Evolutionary conservation across 2,113 vertebrate genomes (phyloP).

Genomic region (Tamias sibiricus): DNA sequence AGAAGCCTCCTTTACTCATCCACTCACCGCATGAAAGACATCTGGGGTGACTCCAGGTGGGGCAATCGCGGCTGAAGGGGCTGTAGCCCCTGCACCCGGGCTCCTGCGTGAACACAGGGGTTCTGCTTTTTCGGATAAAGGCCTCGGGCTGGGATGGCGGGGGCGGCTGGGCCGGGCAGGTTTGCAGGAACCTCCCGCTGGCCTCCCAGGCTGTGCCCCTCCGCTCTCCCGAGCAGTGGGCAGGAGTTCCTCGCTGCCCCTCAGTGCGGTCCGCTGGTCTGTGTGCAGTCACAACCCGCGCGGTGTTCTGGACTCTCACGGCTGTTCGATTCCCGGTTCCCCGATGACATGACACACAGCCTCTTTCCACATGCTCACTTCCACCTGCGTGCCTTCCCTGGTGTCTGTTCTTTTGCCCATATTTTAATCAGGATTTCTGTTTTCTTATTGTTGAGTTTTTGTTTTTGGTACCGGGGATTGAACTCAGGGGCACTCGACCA

Average conservation of each 20-base stretch:
- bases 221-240: background rate
- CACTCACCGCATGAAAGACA: background rate
- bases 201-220: background rate
- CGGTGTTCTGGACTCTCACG: background rate
- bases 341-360: fast-evolving
- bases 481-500: too few species aligned
- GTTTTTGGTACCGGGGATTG: too few species aligned
- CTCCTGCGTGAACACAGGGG: too few species aligned
- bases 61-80: too few species aligned
- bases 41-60: background rate
- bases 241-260: too few species aligned
- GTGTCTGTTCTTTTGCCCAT: background rate
- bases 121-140: background rate
- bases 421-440: background rate
- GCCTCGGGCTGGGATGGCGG: background rate
- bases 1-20: too few species aligned
- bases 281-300: too few species aligned
- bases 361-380: background rate
- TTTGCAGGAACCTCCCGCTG: too few species aligned
- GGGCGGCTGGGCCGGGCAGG: background rate
- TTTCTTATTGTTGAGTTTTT: background rate
- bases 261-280: too few species aligned
- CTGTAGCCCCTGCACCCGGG: background rate
- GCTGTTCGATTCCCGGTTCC: background rate
- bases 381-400: too few species aligned